Conservation (phyloP, 2,888 invertebrate genomes). For the Serrognathus titanus region DNA sequence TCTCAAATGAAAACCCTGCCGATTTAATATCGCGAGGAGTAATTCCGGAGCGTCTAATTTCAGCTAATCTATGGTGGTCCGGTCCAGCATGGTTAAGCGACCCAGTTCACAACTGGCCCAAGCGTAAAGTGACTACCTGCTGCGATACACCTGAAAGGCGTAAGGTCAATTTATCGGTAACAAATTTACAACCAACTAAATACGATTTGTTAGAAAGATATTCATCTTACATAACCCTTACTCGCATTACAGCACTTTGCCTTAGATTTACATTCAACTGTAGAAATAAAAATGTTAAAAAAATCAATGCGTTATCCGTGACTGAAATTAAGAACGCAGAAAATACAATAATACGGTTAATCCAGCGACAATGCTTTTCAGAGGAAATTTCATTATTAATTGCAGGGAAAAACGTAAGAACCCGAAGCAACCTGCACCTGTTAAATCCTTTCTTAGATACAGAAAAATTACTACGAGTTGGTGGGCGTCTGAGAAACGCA, state of each 20-base stretch:
- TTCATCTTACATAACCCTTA: no score
- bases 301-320: neutral
- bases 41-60: neutral
- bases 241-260: no score
- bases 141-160: neutral
- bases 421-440: neutral
- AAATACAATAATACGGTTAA: neutral
- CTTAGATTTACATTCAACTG: no score
- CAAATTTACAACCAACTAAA: neutral
- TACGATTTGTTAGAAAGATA: no score
- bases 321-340: neutral
- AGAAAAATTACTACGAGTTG: neutral
- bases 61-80: neutral
- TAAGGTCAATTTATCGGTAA: neutral
- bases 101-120: neutral
- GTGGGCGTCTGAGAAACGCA: neutral
- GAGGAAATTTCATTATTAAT: neutral
- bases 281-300: no score
- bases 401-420: neutral
- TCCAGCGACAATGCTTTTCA: neutral
- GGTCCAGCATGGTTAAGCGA: neutral
- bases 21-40: neutral
- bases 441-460: neutral
- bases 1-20: neutral
- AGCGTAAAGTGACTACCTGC: no score